phyloP scores from a whole-genome alignment of 2,888 invertebrate genomes.

The Drosophila nigritarsus region DNA sequence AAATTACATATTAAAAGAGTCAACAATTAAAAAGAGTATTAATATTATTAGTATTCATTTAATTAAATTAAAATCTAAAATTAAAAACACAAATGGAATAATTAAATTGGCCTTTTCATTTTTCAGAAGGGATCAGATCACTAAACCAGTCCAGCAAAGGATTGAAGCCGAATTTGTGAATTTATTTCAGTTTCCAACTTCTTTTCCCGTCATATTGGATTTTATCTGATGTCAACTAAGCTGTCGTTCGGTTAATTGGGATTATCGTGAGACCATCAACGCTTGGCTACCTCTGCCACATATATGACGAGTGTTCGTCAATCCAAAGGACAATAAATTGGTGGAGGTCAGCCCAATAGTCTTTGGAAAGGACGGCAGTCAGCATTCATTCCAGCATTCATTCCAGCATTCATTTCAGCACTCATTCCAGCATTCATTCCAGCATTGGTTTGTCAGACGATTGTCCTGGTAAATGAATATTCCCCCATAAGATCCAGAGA shows the following conservation, averaged over 20 bases:
- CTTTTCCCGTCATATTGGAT: too few relatives aligned
- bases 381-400: slow-evolving; percentile 1
- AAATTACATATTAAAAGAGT: neutral
- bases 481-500: neutral
- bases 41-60: neutral
- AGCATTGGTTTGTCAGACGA: neutral
- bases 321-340: neutral
- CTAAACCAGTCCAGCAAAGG: too few relatives aligned
- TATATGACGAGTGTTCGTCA: neutral
- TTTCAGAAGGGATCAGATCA: too few relatives aligned
- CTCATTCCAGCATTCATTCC: neutral
- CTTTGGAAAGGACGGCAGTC: neutral
- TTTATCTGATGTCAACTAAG: neutral
- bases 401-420: neutral
- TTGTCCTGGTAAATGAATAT: neutral
- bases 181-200: neutral
- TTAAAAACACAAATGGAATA: neutral
- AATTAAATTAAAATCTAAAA: neutral
- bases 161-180: neutral
- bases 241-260: neutral
- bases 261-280: too few relatives aligned
- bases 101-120: neutral
- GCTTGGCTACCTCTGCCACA: too few relatives aligned
- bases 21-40: neutral
- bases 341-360: neutral